Evolutionary conservation across 2,797 vertebrate species (phyloP).

Genomic region (Menidia menidia): DNA sequence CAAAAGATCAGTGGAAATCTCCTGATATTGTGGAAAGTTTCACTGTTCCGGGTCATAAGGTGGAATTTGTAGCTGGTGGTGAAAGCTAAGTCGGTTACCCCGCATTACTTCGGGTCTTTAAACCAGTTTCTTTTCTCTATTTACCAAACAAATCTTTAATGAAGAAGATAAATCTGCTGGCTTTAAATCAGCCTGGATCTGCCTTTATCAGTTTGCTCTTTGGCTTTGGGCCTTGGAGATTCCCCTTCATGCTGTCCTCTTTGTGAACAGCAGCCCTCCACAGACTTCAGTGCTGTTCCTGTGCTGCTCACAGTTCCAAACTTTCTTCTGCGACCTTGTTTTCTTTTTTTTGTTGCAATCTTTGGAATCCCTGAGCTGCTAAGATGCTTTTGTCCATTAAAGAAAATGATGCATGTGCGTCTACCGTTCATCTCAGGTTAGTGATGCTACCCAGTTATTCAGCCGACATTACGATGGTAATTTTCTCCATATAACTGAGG

Average conservation of each 20-base stretch:
- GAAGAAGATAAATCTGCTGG: not conserved
- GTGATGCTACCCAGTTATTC: conserved; percentile 1
- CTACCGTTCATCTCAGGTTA: conserved; percentile 8
- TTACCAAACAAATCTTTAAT: too few species aligned
- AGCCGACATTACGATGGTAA: conserved; percentile 12
- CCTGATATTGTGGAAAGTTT: too few species aligned
- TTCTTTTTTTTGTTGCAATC: not conserved
- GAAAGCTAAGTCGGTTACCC: too few species aligned
- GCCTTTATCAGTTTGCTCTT: not conserved
- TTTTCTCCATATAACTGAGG: conserved; percentile 18
- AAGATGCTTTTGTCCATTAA: not conserved
- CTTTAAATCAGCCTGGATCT: not conserved
- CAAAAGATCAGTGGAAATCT: too few species aligned
- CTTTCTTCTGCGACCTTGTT: not conserved
- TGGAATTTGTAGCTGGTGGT: too few species aligned
- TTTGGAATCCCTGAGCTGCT: not conserved
- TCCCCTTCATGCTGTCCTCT: not conserved
- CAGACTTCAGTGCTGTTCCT: not conserved
- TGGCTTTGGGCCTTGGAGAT: not conserved
- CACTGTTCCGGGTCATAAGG: too few species aligned
- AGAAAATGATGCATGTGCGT: not conserved
- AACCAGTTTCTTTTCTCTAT: too few species aligned
- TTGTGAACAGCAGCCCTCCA: not conserved
- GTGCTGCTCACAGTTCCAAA: not conserved
- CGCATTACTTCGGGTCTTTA: too few species aligned